These are phyloP conservation scores for Amphiprion percula DNA, from an alignment of 2,113 vertebrate genomes.

Conservation along the genomic window DNA sequence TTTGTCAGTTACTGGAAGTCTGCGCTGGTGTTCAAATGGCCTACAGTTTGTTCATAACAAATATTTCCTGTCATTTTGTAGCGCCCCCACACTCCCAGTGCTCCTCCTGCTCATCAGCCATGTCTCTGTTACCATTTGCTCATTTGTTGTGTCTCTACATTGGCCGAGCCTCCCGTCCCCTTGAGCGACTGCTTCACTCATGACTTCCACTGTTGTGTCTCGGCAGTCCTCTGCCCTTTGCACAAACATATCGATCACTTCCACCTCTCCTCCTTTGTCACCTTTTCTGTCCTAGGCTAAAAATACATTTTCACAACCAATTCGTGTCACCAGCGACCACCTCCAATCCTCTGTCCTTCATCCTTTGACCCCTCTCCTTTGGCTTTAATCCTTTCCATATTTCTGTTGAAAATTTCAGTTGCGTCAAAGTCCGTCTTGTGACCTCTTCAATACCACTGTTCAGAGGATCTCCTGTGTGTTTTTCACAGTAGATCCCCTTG, in stretches of 20 bases:
- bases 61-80: conserved; percentile 59
- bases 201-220: conserved; percentile 75
- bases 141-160: conserved; percentile 57
- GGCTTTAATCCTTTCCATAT: conserved; percentile 46
- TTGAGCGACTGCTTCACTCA: conserved; percentile 68
- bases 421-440: conserved; percentile 16
- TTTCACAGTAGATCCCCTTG: not conserved
- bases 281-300: conserved; percentile 74
- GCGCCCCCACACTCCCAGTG: conserved; percentile 22
- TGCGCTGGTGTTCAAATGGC: conserved; percentile 12
- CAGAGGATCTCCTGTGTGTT: not conserved
- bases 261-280: conserved; percentile 71
- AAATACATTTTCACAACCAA: conserved; percentile 76
- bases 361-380: conserved; percentile 48
- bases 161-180: conserved; percentile 52
- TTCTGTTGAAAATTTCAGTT: conserved; percentile 41
- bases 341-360: conserved; percentile 44
- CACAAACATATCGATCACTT: conserved; percentile 83
- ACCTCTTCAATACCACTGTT: conserved; percentile 22
- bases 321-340: conserved; percentile 38
- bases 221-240: conserved; percentile 71
- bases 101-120: conserved; percentile 57
- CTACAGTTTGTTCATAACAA: conserved; percentile 38
- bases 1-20: not conserved
- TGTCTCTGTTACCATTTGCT: conserved; percentile 56